Base-by-base conservation (phyloP, 2,113 vertebrate species). In the Salvelinus sp. region DNA sequence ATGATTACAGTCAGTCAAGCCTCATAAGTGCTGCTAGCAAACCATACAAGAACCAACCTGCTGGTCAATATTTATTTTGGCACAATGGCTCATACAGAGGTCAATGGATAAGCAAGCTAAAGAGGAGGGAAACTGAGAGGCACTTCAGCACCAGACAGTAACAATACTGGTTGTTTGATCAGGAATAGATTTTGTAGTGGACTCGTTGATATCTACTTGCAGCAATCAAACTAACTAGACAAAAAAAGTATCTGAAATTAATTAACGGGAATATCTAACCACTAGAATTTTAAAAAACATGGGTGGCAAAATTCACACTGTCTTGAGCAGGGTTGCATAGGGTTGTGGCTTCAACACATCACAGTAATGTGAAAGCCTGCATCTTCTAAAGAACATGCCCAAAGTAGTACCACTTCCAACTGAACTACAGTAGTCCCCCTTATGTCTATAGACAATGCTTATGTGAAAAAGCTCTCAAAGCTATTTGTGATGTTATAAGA, bases 1-100 rank as follows among this genome's bases (percentile, higher is more conserved):
- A 76, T 84, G 74, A 4, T 54, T 65, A 73, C 14, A 82, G 71
- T 83, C 62, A 79, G 5, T 54, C 12, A 54, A 18, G 12, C 50
- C 50, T 16, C 50, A 54, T 18, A 54, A 16, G 50, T 14, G 50
- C 50, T 16, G 50, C 12, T 18, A 54, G 50, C 12, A 4, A 54
- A 18, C 23, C 14, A 20, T 14, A 70, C 38, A 44, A 58, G 16
- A 6, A 72, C 9, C 25, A 50, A 28, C 13, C n/a, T 54, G 50
- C 12, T 3, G 16, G 50, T 16, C 50, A 54, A 18, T 54, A 54
- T 62, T 44, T 44, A 44, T 44, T 44, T 44, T 62, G 58, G n/a
- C 58, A 62, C 58, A 62, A 62, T 62, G 6, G 16, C 58, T 62
- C 7, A 22, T 62, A 62, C 18, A 7, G 58, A 62, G 58, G 58